phyloP scores from a whole-genome alignment of 2,797 vertebrate genomes.

The Melanotaenia parkinsoni region DNA sequence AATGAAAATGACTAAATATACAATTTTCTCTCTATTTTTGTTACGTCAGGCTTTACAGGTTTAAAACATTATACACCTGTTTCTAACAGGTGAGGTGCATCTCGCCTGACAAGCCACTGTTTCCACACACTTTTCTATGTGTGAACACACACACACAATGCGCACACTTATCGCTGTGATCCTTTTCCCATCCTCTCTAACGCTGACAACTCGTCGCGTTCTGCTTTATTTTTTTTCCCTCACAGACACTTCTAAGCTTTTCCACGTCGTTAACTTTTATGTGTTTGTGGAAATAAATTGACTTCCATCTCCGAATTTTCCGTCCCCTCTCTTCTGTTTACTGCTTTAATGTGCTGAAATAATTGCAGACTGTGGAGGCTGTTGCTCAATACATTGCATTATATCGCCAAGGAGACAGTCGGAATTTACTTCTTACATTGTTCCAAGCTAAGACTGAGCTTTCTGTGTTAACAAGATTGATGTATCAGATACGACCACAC shows the following conservation, averaged over 20 bases:
- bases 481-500: conserved; percentile 49
- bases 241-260: conserved; percentile 10
- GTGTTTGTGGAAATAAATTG: conserved; percentile 27
- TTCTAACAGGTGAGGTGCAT: conserved; percentile 18
- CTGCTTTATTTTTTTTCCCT: not conserved
- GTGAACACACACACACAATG: conserved; percentile 20
- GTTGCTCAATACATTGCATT: conserved; percentile 34
- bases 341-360: conserved; percentile 47
- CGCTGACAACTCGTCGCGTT: conserved; percentile 29
- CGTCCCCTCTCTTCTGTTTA: conserved; percentile 28
- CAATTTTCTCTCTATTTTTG: too few relatives aligned
- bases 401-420: conserved; percentile 44
- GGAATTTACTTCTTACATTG: conserved; percentile 62
- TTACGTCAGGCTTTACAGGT: too few relatives aligned
- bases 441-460: conserved; percentile 38
- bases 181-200: conserved; percentile 41
- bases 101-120: conserved; percentile 39
- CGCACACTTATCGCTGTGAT: conserved; percentile 23
- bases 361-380: conserved; percentile 27
- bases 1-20: too few relatives aligned
- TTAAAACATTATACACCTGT: too few relatives aligned
- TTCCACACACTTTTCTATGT: conserved; percentile 38
- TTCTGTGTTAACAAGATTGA: conserved; percentile 65
- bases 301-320: conserved; percentile 7
- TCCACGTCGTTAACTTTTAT: conserved; percentile 19